Evolutionary conservation across 2,888 invertebrate genomes (phyloP).

Genomic region (Drosophila sordidapex): DNA sequence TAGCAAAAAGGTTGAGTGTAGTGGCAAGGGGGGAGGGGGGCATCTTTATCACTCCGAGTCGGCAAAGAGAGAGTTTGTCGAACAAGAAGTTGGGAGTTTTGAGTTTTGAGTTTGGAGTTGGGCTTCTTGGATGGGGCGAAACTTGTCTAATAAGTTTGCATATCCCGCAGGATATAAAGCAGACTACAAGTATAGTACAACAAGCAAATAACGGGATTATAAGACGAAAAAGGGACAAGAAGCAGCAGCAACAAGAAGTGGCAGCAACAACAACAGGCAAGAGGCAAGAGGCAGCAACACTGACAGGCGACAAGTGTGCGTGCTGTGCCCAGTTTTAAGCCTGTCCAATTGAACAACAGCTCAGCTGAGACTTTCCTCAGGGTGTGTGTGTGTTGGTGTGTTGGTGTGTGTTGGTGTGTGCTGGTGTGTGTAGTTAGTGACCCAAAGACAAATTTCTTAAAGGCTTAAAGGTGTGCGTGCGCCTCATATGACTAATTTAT

Average conservation of each 20-base stretch:
- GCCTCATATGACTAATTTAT: conserved; percentile 60
- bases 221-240: conserved; percentile 41
- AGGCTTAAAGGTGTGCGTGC: conserved; percentile 65
- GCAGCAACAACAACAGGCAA: conserved; percentile 19
- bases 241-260: neutral
- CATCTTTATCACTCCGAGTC: conserved; percentile 5
- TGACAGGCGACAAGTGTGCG: conserved; percentile 78
- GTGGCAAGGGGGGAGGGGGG: neutral
- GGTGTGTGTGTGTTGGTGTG: neutral
- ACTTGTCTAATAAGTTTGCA: conserved; percentile 78
- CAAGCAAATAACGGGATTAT: conserved; percentile 73
- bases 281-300: conserved; percentile 23
- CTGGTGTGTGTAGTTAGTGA: conserved; percentile 12
- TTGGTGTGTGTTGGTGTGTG: neutral
- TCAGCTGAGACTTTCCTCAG: conserved; percentile 23
- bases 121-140: conserved; percentile 31
- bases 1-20: conserved; percentile 15
- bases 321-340: conserved; percentile 36
- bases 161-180: conserved; percentile 77
- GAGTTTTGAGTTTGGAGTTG: neutral
- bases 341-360: conserved; percentile 36
- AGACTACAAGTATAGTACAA: conserved; percentile 50
- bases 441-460: conserved; percentile 65
- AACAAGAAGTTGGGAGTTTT: neutral
- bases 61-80: neutral